Evolutionary conservation across 1,140 invertebrate species (phyloP).

Genomic region (Lepidurus apus): DNA sequence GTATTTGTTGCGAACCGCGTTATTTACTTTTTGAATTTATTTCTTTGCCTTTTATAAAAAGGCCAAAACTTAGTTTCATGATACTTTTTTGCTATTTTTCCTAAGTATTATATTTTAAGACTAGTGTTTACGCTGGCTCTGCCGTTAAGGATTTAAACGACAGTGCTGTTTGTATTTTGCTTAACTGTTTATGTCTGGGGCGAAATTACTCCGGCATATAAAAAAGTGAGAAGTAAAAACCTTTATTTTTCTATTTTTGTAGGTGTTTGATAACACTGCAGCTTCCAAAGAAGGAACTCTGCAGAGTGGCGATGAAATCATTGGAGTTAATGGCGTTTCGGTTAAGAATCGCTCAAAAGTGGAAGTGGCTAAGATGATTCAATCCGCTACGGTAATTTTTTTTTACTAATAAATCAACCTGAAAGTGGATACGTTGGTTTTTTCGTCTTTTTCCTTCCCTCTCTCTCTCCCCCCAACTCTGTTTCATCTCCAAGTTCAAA

Average conservation of each 20-base stretch:
- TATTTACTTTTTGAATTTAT: too few species aligned
- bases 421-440: not conserved
- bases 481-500: too few species aligned
- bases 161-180: too few species aligned
- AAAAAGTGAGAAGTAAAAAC: not conserved
- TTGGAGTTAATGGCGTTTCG: conserved; percentile 82
- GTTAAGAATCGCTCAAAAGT: conserved; percentile 97
- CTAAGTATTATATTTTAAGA: too few species aligned
- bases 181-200: too few species aligned
- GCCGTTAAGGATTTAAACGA: too few species aligned
- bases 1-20: too few species aligned
- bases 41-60: too few species aligned
- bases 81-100: too few species aligned
- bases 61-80: too few species aligned
- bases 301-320: conserved; percentile 92
- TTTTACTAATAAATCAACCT: conserved; percentile 26
- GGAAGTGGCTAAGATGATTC: conserved; percentile 97
- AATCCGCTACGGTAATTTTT: conserved; percentile 59
- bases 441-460: not conserved
- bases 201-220: not conserved
- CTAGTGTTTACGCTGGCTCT: too few species aligned
- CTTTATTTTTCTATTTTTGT: not conserved
- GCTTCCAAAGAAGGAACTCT: conserved; percentile 82
- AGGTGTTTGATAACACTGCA: conserved; percentile 97
- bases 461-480: not conserved